Evolutionary conservation across 2,888 invertebrate species (phyloP).

Genomic region (Penaeus monodon): DNA sequence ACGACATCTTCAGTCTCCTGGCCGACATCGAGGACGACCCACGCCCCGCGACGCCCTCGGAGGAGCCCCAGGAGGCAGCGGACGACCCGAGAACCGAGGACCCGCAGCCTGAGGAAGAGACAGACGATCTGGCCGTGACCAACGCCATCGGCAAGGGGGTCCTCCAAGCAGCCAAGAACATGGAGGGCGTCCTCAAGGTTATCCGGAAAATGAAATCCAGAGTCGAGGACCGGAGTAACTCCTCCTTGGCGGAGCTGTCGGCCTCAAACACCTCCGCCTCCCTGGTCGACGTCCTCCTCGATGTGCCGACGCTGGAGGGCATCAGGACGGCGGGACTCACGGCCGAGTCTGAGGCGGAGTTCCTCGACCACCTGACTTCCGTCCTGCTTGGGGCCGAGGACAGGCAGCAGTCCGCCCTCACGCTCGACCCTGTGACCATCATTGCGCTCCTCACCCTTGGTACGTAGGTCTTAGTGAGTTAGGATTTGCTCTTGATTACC

Average conservation of each 20-base stretch:
- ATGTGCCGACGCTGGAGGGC: conserved; percentile 36
- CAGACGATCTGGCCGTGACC: neutral
- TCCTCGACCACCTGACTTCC: conserved; percentile 47
- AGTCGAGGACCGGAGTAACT: neutral
- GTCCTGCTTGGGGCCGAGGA: conserved; percentile 46
- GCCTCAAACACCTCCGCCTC: neutral
- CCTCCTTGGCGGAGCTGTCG: neutral
- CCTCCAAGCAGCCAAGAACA: conserved; percentile 29
- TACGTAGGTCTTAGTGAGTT: conserved; percentile 4
- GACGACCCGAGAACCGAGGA: too few relatives aligned
- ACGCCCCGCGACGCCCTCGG: too few relatives aligned
- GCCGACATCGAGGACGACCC: conserved; percentile 25
- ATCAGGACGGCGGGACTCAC: conserved; percentile 45
- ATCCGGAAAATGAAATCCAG: conserved; percentile 31
- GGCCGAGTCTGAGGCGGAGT: conserved; percentile 50
- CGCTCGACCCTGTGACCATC: conserved; percentile 65
- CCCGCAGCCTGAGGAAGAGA: too few relatives aligned
- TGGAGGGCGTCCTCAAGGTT: conserved; percentile 24
- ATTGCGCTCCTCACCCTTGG: conserved; percentile 64
- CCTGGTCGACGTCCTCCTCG: conserved; percentile 49
- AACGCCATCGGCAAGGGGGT: conserved; percentile 31
- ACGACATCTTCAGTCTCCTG: conserved; percentile 45
- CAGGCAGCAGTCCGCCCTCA: conserved; percentile 51
- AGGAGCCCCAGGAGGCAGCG: too few relatives aligned
- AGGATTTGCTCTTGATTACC: neutral